Base-by-base conservation (phyloP, 2,113 vertebrate species). In the Suricata suricatta region DNA sequence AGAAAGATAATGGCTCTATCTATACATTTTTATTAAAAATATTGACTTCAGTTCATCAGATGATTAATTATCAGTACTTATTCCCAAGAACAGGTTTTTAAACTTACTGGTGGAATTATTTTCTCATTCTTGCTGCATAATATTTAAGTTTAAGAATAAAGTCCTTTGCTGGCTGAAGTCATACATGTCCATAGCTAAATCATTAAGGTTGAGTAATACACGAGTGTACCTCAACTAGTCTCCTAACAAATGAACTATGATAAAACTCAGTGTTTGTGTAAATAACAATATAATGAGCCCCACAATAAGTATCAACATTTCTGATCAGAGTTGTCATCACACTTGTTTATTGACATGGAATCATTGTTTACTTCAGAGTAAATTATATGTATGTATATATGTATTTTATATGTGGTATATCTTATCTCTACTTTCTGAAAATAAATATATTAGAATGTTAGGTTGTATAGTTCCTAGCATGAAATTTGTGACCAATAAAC, bases 381-480 rank as follows among this genome's bases (percentile, higher is more conserved):
- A 95, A 92, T 41, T 76, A 23, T 54, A 60, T n/a, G 27, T 64
- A 60, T 60, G 21, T 17, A 71, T 35, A 23, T 60, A 60, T 60
- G 57, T 60, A 23, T 23, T 60, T 60, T 60, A 60, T 60, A 60
- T 25, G 57, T 68, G 33, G 31, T 47, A 60, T 15, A 50, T 2
- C 27, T 76, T 15, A 63, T 57, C 21, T 95, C 14, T 87, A 47
- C 52, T 96, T 97, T 92, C 77, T 47, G 54, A 90, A 96, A 92
- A 93, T 88, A 31, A 44, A 92, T 25, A 31, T 7, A 52, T 88
- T 63, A 77, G 23, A 93, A 44, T 57, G 89, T 80, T 38, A 94
- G 57, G 14, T 33, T 80, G 27, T 81, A 89, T 95, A 90, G 80
- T 52, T 84, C 60, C 12, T 35, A 54, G 66, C 29, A 35, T 54